Base-by-base conservation (phyloP, 1,140 invertebrate species). In the Penaeus japonicus region DNA sequence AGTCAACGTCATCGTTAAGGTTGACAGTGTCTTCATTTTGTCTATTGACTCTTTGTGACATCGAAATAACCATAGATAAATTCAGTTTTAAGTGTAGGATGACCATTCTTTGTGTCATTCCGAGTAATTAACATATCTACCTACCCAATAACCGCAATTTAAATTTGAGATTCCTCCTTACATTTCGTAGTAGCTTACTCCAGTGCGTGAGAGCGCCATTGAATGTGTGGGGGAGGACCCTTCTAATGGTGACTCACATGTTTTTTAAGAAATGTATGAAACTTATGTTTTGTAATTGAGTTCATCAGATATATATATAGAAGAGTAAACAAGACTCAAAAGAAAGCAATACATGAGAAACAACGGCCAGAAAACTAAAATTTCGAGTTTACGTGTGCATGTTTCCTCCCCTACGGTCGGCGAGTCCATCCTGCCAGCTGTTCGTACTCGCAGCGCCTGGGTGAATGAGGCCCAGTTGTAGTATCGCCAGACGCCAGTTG, bases 381-480 rank as follows among this genome's bases (percentile, higher is more conserved):
- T 39, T 27, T 4, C 3, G 22, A 20, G 15, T 47, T 79, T 32
- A 22, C 27, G 30, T 20, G 73, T 2, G 75, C 32, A 75, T 62
- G 82, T 70, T 32, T 78, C 22, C 82, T 84, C 87, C 87, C 89
- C 89, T 90, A 90, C 89, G 87, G 73, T 62, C 87, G 89, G 83
- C 87, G 89, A 89, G 89, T 90, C 89, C 89, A 90, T 57, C 70
- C 73, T 86, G 86, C 87, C 89, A 90, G 89, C 89, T 90, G 89
- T 88, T 89, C 70, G 89, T 90, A 90, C 89, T 90, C 89, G 89
- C 89, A 90, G 86, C 86, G 85, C 78, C 83, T 83, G 89, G 84
- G 87, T 90, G 89, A 90, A 89, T 89, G 89, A 90, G 87, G 89
- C 83, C 87, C 78, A 90, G 89, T 90, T 90, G 89, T 90, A 90